phyloP scores from a whole-genome alignment of 2,797 vertebrate species.

The Numenius phaeopus region DNA sequence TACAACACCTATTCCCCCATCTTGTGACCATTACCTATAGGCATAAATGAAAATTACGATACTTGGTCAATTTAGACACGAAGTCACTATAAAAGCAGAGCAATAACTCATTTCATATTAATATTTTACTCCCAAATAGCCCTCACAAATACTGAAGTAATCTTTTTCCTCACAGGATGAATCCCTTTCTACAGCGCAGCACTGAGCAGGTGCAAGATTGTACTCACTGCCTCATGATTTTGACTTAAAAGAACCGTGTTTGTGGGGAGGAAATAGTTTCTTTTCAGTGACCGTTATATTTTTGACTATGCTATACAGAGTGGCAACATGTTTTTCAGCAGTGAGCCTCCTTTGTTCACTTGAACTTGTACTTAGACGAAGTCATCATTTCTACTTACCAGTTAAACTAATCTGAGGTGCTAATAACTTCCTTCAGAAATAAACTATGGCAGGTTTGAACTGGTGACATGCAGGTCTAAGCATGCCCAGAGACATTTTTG shows the following conservation, averaged over 20 bases:
- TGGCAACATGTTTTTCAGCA: neutral
- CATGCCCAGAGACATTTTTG: neutral
- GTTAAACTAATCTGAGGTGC: neutral
- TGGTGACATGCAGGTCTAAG: neutral
- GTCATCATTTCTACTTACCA: neutral
- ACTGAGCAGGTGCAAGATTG: neutral
- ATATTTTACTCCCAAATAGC: neutral
- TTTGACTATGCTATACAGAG: neutral
- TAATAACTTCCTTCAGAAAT: neutral
- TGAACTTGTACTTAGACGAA: neutral
- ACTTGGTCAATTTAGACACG: neutral
- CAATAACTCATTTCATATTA: neutral
- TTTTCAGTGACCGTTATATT: neutral
- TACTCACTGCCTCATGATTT: neutral
- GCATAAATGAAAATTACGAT: neutral
- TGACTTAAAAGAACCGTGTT: neutral
- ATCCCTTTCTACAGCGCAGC: neutral
- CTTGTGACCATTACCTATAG: neutral
- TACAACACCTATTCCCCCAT: neutral
- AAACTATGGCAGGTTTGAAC: neutral
- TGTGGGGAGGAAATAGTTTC: neutral
- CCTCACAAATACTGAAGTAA: neutral
- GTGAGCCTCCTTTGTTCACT: neutral
- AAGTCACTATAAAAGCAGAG: neutral
- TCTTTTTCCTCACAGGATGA: neutral